Evolutionary conservation across 2,797 vertebrate genomes (phyloP).

Genomic region (Lophius americanus): DNA sequence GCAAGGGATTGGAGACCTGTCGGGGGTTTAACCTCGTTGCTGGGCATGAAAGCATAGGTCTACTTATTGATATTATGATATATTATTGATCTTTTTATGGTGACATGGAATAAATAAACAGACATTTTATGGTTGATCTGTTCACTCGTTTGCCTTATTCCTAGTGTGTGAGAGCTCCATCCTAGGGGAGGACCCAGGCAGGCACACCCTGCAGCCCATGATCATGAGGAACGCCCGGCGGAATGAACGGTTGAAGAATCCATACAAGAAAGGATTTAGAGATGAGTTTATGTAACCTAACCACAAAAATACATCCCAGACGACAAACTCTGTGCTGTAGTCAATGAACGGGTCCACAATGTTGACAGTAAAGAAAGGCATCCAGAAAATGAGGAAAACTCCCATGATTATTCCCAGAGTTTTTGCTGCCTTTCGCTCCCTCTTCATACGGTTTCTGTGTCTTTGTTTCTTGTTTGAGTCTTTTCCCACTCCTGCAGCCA

Average conservation of each 20-base stretch:
- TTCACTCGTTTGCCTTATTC: constrained; percentile 67
- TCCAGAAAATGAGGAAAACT: constrained; percentile 84
- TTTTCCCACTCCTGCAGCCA: constrained; percentile 75
- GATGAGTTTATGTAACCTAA: constrained; percentile 86
- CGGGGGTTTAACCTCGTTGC: too few species aligned
- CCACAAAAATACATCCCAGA: constrained; percentile 86
- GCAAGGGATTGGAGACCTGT: too few species aligned
- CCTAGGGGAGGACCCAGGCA: constrained; percentile 70
- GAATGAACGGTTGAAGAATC: constrained; percentile 84
- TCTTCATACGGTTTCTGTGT: constrained; percentile 77
- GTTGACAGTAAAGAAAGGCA: constrained; percentile 85
- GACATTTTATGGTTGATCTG: constrained; percentile 51
- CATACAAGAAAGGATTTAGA: constrained; percentile 85
- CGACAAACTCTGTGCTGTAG: constrained; percentile 73
- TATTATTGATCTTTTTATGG: background rate
- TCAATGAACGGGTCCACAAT: constrained; percentile 84
- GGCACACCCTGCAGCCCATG: constrained; percentile 81
- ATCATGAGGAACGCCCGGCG: constrained; percentile 84
- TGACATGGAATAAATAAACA: background rate
- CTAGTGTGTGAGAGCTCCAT: constrained; percentile 81
- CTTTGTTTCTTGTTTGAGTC: constrained; percentile 80
- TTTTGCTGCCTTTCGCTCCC: constrained; percentile 84
- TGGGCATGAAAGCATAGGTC: too few species aligned
- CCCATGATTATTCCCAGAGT: constrained; percentile 87
- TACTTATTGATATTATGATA: too few species aligned